Percentiles rank a stretch among this genome's conserved stretches.
phyloP scores from a whole-genome alignment of 1,140 invertebrate species.

The Heliothis virescens region DNA sequence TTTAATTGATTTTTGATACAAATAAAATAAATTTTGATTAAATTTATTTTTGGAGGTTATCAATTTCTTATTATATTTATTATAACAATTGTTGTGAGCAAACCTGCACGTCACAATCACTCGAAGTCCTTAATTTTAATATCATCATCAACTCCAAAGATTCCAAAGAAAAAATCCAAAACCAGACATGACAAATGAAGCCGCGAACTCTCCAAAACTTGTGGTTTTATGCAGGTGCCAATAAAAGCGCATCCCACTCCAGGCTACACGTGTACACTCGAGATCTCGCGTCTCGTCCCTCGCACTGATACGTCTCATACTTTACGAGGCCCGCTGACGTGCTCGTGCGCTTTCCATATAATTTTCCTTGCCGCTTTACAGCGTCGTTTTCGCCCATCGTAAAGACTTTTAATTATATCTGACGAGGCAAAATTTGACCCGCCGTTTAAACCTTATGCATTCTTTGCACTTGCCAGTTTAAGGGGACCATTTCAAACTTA shows the following conservation, averaged over 20 bases:
- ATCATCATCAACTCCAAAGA: too few species aligned
- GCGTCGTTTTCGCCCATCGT: slow-evolving; percentile 68
- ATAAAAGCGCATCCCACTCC: slow-evolving; percentile 11
- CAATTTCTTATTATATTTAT: too few species aligned
- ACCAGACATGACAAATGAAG: not conserved
- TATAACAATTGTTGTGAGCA: too few species aligned
- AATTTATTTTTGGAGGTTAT: too few species aligned
- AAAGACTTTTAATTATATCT: slow-evolving; percentile 73
- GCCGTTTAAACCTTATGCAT: slow-evolving; percentile 62
- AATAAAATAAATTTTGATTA: too few species aligned
- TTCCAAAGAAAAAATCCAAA: too few species aligned
- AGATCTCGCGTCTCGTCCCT: not conserved
- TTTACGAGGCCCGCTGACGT: slow-evolving; percentile 63
- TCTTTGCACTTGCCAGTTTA: slow-evolving; percentile 58
- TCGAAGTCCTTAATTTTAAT: too few species aligned
- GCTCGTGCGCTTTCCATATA: slow-evolving; percentile 56
- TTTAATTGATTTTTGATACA: too few species aligned
- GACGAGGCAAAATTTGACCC: slow-evolving; percentile 66
- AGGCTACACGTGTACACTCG: slow-evolving; percentile 9
- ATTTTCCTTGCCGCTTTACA: slow-evolving; percentile 65
- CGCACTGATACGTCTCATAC: slow-evolving; percentile 41
- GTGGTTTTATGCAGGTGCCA: not conserved
- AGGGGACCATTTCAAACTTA: slow-evolving; percentile 52
- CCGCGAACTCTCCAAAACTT: not conserved
- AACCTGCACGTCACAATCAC: too few species aligned